A percentile compares a stretch with the other conserved stretches of the same genome.
These are phyloP conservation scores for Muscicapa adusta DNA, from an alignment of 2,113 vertebrate genomes.

Conservation along the genomic window DNA sequence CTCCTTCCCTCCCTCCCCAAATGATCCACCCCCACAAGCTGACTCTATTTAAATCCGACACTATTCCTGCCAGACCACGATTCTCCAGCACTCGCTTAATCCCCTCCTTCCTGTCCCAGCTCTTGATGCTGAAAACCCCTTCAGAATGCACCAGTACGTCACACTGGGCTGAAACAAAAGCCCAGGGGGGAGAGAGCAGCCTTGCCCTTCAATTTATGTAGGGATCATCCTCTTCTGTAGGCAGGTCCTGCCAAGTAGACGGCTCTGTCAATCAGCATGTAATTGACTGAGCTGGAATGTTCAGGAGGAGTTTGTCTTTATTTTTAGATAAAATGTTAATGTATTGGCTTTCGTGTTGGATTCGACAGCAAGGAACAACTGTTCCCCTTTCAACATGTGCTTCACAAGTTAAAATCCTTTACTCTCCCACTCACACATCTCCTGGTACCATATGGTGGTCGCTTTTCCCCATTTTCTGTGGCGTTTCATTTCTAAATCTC, in stretches of 20 bases:
- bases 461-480: not conserved
- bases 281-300: conserved; percentile 61
- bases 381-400: conserved; percentile 53
- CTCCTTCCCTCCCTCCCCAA: not conserved
- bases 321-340: conserved; percentile 59
- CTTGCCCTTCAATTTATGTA: conserved; percentile 17
- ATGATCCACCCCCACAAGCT: conserved; percentile 26
- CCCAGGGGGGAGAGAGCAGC: not conserved
- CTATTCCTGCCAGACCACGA: conserved; percentile 40
- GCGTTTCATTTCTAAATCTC: conserved; percentile 10
- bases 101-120: conserved; percentile 47
- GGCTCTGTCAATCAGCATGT: conserved; percentile 41
- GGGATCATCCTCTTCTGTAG: conserved; percentile 31
- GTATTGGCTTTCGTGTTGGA: conserved; percentile 46
- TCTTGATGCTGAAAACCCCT: conserved; percentile 42
- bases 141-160: conserved; percentile 41
- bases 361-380: conserved; percentile 57
- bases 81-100: conserved; percentile 36
- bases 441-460: conserved; percentile 16
- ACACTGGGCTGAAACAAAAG: conserved; percentile 16
- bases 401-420: conserved; percentile 54
- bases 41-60: conserved; percentile 55
- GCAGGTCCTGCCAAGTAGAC: conserved; percentile 44
- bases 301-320: conserved; percentile 54
- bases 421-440: conserved; percentile 46